These are phyloP conservation scores for Tachysurus fulvidraco DNA, from an alignment of 2,113 vertebrate genomes.

Conservation along the genomic window DNA sequence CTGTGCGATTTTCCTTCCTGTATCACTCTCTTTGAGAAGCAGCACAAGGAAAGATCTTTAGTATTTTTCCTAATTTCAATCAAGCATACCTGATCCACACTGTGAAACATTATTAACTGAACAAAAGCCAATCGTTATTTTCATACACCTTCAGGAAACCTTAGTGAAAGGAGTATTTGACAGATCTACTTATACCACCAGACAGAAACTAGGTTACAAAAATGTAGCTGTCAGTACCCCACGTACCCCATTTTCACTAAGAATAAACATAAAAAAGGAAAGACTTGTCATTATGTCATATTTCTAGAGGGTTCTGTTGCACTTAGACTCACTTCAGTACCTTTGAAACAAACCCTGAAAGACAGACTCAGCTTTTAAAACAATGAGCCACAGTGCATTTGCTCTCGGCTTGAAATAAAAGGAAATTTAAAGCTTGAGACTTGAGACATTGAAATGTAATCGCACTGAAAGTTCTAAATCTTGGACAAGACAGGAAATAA, in stretches of 20 bases:
- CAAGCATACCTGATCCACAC: background rate
- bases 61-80: background rate
- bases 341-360: slow-evolving; percentile 51
- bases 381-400: slow-evolving; percentile 48
- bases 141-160: background rate
- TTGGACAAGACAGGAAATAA: slow-evolving; percentile 28
- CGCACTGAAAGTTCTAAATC: slow-evolving; percentile 21
- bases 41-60: background rate
- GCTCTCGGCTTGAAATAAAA: slow-evolving; percentile 54
- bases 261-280: slow-evolving; percentile 32
- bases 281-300: slow-evolving; percentile 53
- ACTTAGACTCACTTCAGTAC: slow-evolving; percentile 43
- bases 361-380: slow-evolving; percentile 48
- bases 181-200: background rate
- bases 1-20: background rate
- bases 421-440: slow-evolving; percentile 53
- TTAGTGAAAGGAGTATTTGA: background rate
- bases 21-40: slow-evolving; percentile 11
- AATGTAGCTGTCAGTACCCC: slow-evolving; percentile 42
- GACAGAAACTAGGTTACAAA: slow-evolving; percentile 7
- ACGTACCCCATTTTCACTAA: slow-evolving; percentile 33
- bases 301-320: slow-evolving; percentile 37
- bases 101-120: background rate
- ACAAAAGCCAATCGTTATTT: background rate
- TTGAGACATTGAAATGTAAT: slow-evolving; percentile 49